Evolutionary conservation across 2,888 invertebrate species (phyloP), one percentile per base, ranked within the genome.

Genomic region (Cryptocheilus praepositus): DNA sequence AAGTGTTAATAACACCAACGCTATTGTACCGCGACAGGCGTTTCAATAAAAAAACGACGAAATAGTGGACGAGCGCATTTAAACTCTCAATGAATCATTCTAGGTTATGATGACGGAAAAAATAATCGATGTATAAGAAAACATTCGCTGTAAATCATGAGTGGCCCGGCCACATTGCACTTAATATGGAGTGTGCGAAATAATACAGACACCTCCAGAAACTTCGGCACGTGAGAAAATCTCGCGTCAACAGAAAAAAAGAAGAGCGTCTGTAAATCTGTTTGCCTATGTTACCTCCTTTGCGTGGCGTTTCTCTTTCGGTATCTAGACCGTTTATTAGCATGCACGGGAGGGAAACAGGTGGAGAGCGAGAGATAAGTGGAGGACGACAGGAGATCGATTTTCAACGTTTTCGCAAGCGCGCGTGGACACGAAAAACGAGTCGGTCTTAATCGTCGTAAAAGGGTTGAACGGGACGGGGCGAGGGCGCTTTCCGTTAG

Each of bases 191-290:
- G 16, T 8, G 45, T 4, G 15, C 15, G 45, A 4, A 45, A 45
- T 45, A 45, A 45, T 8, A 45, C 45, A 25, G 45, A 16, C 49
- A 55, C n/a, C 36, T 36, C 16, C 36, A 36, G 58, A 66, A 58
- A 67, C 67, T 62, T 59, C 61, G 44, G 44, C 59, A 62, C 62
- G 56, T 56, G 70, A 70, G 67, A 70, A 70, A 67, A 59, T 67
- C 46, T 43, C 59, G 51, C 45, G 22, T 25, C n/a, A 44, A 56
- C 60, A 28, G 28, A 56, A 45, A 61, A 64, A 60, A 46, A 56
- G 56, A 64, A 65, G 52, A 45, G 52, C 61, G 43, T 18, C 67
- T 65, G 67, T 70, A 67, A 70, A 67, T 70, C 67, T 63, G 49
- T 22, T 44, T 44, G 45, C 67, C 65, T 64, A 64, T 56, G 64